These are phyloP conservation scores for Mastigias papua DNA, from an alignment of 30 jellyfish, hydroid and myxozoan genomes.

Conservation along the genomic window DNA sequence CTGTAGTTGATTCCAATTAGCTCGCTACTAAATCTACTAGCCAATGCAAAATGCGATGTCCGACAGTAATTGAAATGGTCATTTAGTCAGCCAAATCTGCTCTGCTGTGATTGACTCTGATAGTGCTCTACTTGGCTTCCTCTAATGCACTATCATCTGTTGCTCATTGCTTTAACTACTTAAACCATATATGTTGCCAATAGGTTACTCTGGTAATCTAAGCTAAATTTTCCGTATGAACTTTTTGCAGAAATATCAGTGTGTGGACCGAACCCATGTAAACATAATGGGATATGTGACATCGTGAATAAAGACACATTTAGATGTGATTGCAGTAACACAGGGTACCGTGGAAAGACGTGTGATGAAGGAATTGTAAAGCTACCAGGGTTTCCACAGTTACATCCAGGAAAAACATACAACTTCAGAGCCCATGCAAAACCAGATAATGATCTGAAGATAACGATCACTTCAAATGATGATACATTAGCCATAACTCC, in stretches of 20 bases:
- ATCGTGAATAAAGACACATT: conserved; percentile 1
- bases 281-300: conserved; percentile 55
- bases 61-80: no score
- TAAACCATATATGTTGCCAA: no score
- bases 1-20: no score
- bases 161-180: no score
- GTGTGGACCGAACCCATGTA: conserved; percentile 80
- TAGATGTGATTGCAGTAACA: conserved; percentile 49
- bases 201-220: no score
- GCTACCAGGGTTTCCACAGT: conserved; percentile 58
- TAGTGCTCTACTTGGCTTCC: no score
- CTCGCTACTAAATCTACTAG: no score
- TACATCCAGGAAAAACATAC: not conserved
- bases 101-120: no score
- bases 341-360: conserved; percentile 61
- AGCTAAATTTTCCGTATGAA: no score
- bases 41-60: no score
- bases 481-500: conserved; percentile 22
- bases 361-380: conserved; percentile 60
- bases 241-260: conserved; percentile 60
- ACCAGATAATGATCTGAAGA: conserved; percentile 39
- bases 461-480: conserved; percentile 17
- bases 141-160: no score
- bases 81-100: no score
- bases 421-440: conserved; percentile 44